phyloP scores from a whole-genome alignment of 2,113 vertebrate species.

The Ammodytes dubius region DNA sequence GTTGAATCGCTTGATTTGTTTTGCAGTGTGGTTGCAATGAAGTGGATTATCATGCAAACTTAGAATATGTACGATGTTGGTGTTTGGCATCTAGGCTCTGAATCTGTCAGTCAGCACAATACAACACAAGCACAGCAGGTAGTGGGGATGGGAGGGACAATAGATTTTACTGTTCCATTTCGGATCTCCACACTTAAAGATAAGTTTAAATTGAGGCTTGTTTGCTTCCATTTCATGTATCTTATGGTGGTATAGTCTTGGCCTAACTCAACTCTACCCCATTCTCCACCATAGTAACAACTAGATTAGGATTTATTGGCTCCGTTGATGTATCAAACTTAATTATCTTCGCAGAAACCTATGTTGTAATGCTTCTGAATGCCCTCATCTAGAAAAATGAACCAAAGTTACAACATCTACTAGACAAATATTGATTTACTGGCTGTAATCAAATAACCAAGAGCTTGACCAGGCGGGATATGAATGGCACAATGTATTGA shows the following conservation, averaged over 20 bases:
- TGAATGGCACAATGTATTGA: neutral
- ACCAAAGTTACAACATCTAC: neutral
- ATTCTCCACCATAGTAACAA: neutral
- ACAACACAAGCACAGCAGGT: neutral
- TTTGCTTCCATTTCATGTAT: neutral
- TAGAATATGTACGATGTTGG: neutral
- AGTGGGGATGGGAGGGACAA: neutral
- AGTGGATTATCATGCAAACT: neutral
- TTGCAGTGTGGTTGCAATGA: neutral
- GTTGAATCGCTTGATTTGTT: neutral
- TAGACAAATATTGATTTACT: neutral
- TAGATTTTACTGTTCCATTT: neutral
- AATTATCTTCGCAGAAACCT: neutral
- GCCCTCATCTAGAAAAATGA: neutral
- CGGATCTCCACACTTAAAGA: neutral
- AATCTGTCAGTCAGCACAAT: neutral
- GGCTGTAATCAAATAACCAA: neutral
- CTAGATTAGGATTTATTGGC: neutral
- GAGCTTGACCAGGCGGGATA: neutral
- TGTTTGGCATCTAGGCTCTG: neutral
- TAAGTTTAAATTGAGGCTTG: neutral
- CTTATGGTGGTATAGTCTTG: neutral
- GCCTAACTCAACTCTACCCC: neutral
- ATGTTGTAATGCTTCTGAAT: neutral
- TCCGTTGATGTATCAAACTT: neutral